phyloP scores from a whole-genome alignment of 2,888 invertebrate species.

The Drosophila helvetica region DNA sequence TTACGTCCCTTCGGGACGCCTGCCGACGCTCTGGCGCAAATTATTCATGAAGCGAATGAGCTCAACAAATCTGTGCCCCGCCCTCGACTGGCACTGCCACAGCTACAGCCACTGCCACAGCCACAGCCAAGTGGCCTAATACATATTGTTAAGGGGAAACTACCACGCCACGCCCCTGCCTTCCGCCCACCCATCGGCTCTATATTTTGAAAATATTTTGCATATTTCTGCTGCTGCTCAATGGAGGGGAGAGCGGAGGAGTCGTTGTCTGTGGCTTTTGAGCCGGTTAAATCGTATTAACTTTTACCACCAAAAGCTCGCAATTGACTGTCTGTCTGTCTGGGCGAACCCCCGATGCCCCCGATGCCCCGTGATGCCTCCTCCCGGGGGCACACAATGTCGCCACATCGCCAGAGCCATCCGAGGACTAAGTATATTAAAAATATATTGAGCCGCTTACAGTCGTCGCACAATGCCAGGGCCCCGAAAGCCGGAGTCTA shows the following conservation, averaged over 20 bases:
- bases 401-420: constrained; percentile 49
- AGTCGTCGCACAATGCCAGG: constrained; percentile 52
- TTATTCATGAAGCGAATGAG: constrained; percentile 78
- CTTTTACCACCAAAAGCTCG: constrained; percentile 61
- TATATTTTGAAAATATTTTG: constrained; percentile 57
- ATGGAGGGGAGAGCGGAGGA: background rate
- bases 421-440: constrained; percentile 72
- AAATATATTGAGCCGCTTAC: constrained; percentile 76
- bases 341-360: background rate
- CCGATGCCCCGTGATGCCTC: background rate
- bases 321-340: constrained; percentile 48
- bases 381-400: constrained; percentile 29
- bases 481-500: constrained; percentile 55
- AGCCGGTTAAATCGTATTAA: constrained; percentile 76
- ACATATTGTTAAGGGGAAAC: constrained; percentile 72
- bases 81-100: constrained; percentile 18
- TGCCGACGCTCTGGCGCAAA: constrained; percentile 74
- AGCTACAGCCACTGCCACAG: constrained; percentile 37
- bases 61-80: constrained; percentile 68
- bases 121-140: constrained; percentile 75
- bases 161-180: constrained; percentile 30
- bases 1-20: constrained; percentile 38
- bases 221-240: constrained; percentile 59
- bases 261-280: constrained; percentile 61
- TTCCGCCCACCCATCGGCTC: constrained; percentile 34